Evolutionary conservation across 2,888 invertebrate species (phyloP).

Genomic region (Cantharis flavilabris): DNA sequence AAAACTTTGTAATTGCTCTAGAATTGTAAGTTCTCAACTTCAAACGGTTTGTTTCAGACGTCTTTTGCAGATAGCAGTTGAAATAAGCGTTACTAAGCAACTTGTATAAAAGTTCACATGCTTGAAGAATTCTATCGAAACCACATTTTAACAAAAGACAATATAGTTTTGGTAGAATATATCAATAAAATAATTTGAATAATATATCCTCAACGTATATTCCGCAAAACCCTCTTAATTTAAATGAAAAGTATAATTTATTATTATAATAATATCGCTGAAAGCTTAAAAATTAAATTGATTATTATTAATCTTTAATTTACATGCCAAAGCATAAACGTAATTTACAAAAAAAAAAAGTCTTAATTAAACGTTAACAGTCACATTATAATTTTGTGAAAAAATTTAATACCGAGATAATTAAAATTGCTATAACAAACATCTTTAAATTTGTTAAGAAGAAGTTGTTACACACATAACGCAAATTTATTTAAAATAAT

Average conservation of each 20-base stretch:
- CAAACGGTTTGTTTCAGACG: slow-evolving; percentile 38
- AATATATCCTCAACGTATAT: too few relatives aligned
- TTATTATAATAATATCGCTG: too few relatives aligned
- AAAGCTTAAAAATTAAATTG: too few relatives aligned
- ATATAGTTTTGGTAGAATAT: neutral
- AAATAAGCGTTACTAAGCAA: slow-evolving; percentile 41
- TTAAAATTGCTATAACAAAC: neutral
- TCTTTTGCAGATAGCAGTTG: slow-evolving; percentile 38
- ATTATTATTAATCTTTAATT: too few relatives aligned
- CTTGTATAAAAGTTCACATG: slow-evolving; percentile 27
- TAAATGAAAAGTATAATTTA: too few relatives aligned
- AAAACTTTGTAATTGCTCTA: slow-evolving; percentile 39
- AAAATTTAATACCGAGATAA: neutral
- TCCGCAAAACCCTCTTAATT: too few relatives aligned
- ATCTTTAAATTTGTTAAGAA: neutral
- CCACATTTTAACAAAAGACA: slow-evolving; percentile 5
- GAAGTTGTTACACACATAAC: neutral
- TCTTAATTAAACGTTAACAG: neutral
- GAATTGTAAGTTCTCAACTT: slow-evolving; percentile 37
- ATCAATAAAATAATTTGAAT: neutral
- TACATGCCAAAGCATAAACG: too few relatives aligned
- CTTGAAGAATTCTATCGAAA: slow-evolving; percentile 15
- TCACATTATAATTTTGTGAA: neutral
- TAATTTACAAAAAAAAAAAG: neutral
- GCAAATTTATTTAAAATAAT: neutral